phyloP scores from a whole-genome alignment of 2,888 invertebrate genomes.

The Blastobasis adustella region DNA sequence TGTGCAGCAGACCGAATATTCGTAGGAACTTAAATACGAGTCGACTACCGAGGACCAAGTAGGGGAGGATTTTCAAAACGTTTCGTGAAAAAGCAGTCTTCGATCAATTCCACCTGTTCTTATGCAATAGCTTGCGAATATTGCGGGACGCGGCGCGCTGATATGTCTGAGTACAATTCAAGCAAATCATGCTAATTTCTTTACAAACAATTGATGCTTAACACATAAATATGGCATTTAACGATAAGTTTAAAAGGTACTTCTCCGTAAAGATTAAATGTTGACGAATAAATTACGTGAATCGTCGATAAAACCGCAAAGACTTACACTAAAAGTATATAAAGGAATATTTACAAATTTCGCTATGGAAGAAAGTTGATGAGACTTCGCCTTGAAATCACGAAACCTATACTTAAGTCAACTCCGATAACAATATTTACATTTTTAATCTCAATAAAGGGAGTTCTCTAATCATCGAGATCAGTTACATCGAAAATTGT shows the following conservation, averaged over 20 bases:
- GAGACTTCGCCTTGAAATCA: slow-evolving; percentile 44
- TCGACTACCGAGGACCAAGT: slow-evolving; percentile 24
- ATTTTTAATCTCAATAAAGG: slow-evolving; percentile 50
- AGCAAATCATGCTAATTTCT: slow-evolving; percentile 33
- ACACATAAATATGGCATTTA: slow-evolving; percentile 72
- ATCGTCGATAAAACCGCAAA: slow-evolving; percentile 63
- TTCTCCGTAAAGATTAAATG: slow-evolving; percentile 65
- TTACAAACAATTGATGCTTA: slow-evolving; percentile 51
- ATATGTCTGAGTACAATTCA: slow-evolving; percentile 50
- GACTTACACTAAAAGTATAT: slow-evolving; percentile 45
- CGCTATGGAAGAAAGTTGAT: slow-evolving; percentile 69
- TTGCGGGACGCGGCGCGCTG: slow-evolving; percentile 23
- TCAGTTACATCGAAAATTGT: slow-evolving; percentile 42
- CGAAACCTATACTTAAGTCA: slow-evolving; percentile 53
- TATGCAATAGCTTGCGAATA: slow-evolving; percentile 7
- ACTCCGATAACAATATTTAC: slow-evolving; percentile 68
- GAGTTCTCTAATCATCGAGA: slow-evolving; percentile 32
- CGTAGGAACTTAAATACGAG: slow-evolving; percentile 38
- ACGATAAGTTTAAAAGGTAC: slow-evolving; percentile 67
- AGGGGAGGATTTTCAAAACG: slow-evolving; percentile 32
- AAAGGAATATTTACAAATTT: slow-evolving; percentile 73
- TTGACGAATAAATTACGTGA: slow-evolving; percentile 65
- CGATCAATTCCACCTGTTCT: slow-evolving; percentile 65
- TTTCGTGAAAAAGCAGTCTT: slow-evolving; percentile 60
- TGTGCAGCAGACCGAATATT: slow-evolving; percentile 4